Evolutionary conservation across 2,888 invertebrate genomes (phyloP), one percentile per base, ranked within the genome.

Genomic region (Nemapogon koenigi): DNA sequence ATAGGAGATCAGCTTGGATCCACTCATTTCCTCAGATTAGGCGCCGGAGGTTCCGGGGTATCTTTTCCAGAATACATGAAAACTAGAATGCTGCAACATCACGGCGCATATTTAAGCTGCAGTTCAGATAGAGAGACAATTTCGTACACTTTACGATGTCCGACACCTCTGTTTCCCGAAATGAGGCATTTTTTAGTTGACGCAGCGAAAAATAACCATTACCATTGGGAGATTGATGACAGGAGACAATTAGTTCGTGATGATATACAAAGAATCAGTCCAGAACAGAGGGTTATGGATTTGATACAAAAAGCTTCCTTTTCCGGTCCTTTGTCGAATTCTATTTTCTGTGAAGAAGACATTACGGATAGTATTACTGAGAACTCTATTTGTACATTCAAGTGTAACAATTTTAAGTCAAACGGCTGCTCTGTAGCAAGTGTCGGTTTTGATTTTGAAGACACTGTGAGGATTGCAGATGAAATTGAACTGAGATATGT

Each of bases 111-210:
- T 46, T 59, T 93, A 41, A 83, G 82, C 1, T 84, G 85, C 39
- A 81, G 83, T 16, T 67, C 82, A 4, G 89, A 92, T 51, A 81
- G 96, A 15, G 95, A 97, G 68, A 80, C 84, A 29, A 80, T 93
- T 29, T 81, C 88, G 1, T 96, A 90, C 56, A 90, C 90, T 2
- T 62, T 94, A 17, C 52, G 60, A 13, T 71, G 68, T 38, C 65
- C 68, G 0, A 41, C 52, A 3, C 42, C 52, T 0, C 17, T 37
- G 7, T 76, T 69, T 32, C 16, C 45, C 0, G 51, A 59, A 1
- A 43, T 70, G 38, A 68, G 69, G 43, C 44, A 53, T 35, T 63
- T 59, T 40, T 51, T 75, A 3, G 29, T 69, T 36, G 75, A 76
- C 43, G 55, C 60, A 0, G 65, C 66, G 4, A 19, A 18, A n/a